Percentiles rank a stretch among this genome's conserved stretches.
Evolutionary conservation across 2,113 vertebrate genomes (phyloP).

Genomic region (Proteles cristata): DNA sequence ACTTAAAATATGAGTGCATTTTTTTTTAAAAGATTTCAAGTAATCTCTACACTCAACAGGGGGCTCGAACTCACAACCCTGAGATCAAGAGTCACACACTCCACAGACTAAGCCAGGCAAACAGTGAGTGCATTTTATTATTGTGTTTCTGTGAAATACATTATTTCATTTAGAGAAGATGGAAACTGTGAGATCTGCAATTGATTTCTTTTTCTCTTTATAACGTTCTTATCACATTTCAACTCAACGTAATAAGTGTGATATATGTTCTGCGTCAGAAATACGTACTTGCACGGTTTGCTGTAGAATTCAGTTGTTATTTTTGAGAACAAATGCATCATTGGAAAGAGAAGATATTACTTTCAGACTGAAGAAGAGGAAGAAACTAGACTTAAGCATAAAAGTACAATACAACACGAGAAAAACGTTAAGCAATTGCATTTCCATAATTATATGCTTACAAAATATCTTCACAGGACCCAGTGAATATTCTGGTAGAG

Average conservation of each 20-base stretch:
- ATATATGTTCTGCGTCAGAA: conserved; percentile 1
- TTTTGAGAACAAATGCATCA: conserved; percentile 27
- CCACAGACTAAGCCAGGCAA: not conserved
- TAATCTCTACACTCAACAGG: not conserved
- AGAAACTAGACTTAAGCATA: conserved; percentile 40
- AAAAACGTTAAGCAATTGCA: not conserved
- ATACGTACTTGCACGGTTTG: not conserved
- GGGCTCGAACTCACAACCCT: not conserved
- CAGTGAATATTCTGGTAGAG: not conserved
- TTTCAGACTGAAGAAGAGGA: not conserved
- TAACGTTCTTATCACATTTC: conserved; percentile 25
- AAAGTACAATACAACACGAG: not conserved
- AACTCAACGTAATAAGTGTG: not conserved
- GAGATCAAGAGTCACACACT: not conserved
- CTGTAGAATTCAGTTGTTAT: conserved; percentile 9
- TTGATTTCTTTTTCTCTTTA: conserved; percentile 50
- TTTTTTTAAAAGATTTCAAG: not conserved
- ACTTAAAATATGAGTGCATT: not conserved
- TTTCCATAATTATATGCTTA: not conserved
- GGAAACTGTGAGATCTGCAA: not conserved
- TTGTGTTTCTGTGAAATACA: not conserved
- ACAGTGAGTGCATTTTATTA: not conserved
- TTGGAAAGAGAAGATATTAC: not conserved
- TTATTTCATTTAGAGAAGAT: conserved; percentile 4
- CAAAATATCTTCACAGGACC: not conserved